A percentile compares a stretch with the other conserved stretches of the same genome.
Conservation (phyloP, 2,797 vertebrate species). For the Anomalospiza imberbis region DNA sequence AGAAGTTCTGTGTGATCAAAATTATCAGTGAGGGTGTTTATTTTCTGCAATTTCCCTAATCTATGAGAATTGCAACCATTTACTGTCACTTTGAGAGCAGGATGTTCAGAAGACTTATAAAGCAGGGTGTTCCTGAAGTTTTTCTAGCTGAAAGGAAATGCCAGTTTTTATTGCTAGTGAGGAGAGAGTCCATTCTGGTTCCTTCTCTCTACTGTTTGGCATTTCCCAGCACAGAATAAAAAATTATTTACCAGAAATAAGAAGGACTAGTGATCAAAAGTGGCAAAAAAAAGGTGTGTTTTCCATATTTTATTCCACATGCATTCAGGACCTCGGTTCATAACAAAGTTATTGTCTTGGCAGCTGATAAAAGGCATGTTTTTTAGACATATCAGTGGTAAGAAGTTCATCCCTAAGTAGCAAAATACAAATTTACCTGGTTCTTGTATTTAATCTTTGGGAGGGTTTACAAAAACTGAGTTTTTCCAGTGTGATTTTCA, state of each 20-base stretch:
- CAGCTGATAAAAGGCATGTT: background rate
- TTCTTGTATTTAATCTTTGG: background rate
- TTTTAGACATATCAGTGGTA: background rate
- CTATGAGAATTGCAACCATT: background rate
- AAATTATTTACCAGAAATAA: background rate
- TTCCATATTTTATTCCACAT: background rate
- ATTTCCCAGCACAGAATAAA: background rate
- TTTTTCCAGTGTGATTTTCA: background rate
- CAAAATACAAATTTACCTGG: background rate
- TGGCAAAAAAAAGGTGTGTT: background rate
- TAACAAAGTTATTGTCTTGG: background rate
- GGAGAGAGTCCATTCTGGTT: background rate
- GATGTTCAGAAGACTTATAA: background rate
- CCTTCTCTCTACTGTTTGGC: background rate
- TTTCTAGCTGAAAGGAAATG: background rate
- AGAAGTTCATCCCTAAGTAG: background rate
- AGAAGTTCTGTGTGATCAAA: background rate
- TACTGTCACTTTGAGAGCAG: background rate
- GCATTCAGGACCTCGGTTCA: background rate
- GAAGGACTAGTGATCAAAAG: background rate
- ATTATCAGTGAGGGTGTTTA: background rate
- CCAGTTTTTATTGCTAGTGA: constrained; percentile 22
- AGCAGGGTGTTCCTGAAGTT: background rate
- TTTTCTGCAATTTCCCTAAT: background rate
- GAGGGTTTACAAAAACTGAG: background rate